Percentiles rank a stretch among this genome's conserved stretches.
Evolutionary conservation across 2,888 invertebrate species (phyloP).

Genomic region (Drosophila mayaguana): DNA sequence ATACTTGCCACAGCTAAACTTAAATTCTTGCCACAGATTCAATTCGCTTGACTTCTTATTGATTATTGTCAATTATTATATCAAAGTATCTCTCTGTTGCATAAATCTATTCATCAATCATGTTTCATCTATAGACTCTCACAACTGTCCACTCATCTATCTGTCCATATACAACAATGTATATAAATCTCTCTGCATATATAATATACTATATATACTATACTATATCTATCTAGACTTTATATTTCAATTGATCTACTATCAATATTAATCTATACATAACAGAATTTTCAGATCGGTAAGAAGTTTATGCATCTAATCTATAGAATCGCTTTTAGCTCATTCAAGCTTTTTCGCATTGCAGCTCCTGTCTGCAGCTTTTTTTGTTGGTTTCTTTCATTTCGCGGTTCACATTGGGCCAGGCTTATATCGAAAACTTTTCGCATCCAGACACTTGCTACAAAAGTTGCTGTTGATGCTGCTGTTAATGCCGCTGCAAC

Average conservation of each 20-base stretch:
- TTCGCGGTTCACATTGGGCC: constrained; percentile 1
- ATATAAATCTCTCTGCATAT: too few species aligned
- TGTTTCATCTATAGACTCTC: too few species aligned
- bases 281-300: neutral
- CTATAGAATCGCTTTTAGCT: neutral
- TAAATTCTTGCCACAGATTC: constrained; percentile 39
- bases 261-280: neutral
- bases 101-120: too few species aligned
- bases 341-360: neutral
- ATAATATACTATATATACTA: too few species aligned
- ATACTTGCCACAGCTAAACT: constrained; percentile 42
- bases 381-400: neutral
- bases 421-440: constrained; percentile 36
- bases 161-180: too few species aligned
- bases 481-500: constrained; percentile 22
- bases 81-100: too few species aligned
- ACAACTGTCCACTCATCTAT: too few species aligned
- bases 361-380: neutral
- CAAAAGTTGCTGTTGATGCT: constrained; percentile 33
- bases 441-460: constrained; percentile 27
- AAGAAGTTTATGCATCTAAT: neutral
- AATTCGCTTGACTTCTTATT: constrained; percentile 38
- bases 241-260: neutral
- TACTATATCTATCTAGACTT: too few species aligned
- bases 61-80: neutral